A percentile compares a stretch with the other conserved stretches of the same genome.
These are phyloP conservation scores for Alauda arvensis DNA, from an alignment of 2,797 vertebrate species.

Conservation along the genomic window DNA sequence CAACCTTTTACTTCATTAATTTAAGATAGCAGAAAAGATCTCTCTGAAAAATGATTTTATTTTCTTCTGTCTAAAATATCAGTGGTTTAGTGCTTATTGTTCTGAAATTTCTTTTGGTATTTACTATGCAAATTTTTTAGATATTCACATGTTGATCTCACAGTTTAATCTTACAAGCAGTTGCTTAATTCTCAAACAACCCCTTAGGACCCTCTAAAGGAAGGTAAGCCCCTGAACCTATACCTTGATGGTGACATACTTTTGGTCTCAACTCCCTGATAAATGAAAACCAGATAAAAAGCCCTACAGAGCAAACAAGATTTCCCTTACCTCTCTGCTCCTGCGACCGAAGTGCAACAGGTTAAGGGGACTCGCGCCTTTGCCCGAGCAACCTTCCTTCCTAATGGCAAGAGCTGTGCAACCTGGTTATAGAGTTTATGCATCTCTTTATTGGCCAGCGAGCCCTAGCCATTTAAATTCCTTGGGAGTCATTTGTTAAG, in stretches of 20 bases:
- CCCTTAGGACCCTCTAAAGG: neutral
- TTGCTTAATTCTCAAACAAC: neutral
- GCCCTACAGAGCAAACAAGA: conserved; percentile 33
- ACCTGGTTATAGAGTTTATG: conserved; percentile 43
- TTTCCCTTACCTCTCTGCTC: conserved; percentile 71
- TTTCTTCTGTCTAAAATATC: neutral
- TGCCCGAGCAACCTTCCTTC: conserved; percentile 63
- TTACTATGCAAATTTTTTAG: neutral
- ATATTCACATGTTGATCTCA: neutral
- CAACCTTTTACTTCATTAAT: neutral
- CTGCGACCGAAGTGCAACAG: conserved; percentile 38
- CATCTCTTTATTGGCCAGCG: conserved; percentile 70
- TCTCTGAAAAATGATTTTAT: neutral
- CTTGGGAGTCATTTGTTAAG: conserved; percentile 77
- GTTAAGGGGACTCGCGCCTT: conserved; percentile 50
- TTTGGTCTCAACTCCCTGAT: neutral
- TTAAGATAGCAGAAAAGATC: neutral
- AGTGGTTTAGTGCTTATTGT: neutral
- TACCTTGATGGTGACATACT: neutral
- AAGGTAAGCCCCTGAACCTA: neutral
- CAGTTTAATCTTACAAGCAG: neutral
- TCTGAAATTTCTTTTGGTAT: neutral
- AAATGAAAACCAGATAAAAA: conserved; percentile 38
- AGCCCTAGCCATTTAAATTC: conserved; percentile 72
- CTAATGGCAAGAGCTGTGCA: conserved; percentile 53